Base-by-base conservation (phyloP, 1,140 invertebrate species). In the Lepidurus arcticus region DNA sequence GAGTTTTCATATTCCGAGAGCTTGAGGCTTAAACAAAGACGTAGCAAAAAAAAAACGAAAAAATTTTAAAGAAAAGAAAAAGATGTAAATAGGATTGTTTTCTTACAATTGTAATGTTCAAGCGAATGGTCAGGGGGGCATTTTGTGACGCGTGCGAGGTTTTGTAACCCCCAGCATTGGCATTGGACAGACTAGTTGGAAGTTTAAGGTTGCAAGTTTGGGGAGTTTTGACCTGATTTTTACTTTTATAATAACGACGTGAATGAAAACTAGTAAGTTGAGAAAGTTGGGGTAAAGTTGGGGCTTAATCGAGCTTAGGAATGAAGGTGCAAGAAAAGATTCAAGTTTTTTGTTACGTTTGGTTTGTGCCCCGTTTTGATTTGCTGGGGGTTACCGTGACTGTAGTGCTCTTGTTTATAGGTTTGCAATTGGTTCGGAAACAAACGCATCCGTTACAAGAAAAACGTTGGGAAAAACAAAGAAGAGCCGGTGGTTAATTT, bases 381-480 rank as follows among this genome's bases (percentile, higher is more conserved):
- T 65, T 65, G 53, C 53, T 65, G 53, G 53, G 53, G 53, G 53
- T 65, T 65, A 65, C 53, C 21, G 16, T 65, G 53, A 65, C 53
- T 65, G 53, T 65, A 65, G 53, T 65, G 21, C 53, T 65, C 53
- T 65, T 65, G 53, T 65, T 65, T 65, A 65, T 65, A 65, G 53
- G 53, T 65, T 65, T 65, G 53, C 53, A 65, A 65, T 65, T 65
- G 53, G 53, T 65, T 65, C 53, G 53, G 53, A 65, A 65, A 65
- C 53, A 65, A 65, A 65, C 53, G 53, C 53, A 65, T 65, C 53
- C 53, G 53, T 65, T 65, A 65, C 53, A 65, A 65, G 53, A 65
- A 65, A 65, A 65, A 65, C 53, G 53, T 65, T 65, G 53, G 53
- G 53, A 65, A 65, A 65, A 65, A 65, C 53, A 65, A 65, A 65